A percentile compares a stretch with the other conserved stretches of the same genome.
Evolutionary conservation across 2,113 vertebrate species (phyloP).

Genomic region (Cardinalis cardinalis): DNA sequence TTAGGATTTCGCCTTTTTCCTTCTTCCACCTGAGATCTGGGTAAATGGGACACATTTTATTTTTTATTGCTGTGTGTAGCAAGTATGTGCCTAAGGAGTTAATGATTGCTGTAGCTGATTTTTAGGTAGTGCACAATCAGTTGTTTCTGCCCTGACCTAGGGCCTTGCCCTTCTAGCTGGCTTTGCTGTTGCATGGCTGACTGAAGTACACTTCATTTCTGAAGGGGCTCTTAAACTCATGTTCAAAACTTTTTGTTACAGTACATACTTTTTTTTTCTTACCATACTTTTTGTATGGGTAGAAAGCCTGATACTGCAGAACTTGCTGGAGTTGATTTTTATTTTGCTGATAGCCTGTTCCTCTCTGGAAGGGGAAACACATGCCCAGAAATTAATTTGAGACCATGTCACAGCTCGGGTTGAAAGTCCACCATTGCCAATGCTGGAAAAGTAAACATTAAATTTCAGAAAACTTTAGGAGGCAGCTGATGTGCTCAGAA

Average conservation of each 20-base stretch:
- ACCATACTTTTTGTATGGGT: not conserved
- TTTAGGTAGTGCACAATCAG: not conserved
- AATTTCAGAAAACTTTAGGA: not conserved
- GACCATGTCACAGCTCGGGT: not conserved
- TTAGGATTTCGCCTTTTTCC: not conserved
- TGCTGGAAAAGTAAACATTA: conserved; percentile 34
- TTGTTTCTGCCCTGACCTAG: not conserved
- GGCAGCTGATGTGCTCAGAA: not conserved
- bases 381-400: not conserved
- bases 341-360: not conserved
- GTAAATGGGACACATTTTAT: not conserved
- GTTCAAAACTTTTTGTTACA: not conserved
- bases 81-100: not conserved
- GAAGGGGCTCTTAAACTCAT: not conserved
- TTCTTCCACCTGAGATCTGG: not conserved
- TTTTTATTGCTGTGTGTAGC: not conserved
- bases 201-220: not conserved
- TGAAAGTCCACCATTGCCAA: conserved; percentile 6
- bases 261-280: not conserved
- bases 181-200: not conserved
- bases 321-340: not conserved
- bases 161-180: not conserved
- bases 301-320: not conserved
- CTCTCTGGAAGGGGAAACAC: not conserved
- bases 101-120: conserved; percentile 14